These are phyloP conservation scores for Scleropages formosus DNA, from an alignment of 2,797 vertebrate species.

Conservation along the genomic window DNA sequence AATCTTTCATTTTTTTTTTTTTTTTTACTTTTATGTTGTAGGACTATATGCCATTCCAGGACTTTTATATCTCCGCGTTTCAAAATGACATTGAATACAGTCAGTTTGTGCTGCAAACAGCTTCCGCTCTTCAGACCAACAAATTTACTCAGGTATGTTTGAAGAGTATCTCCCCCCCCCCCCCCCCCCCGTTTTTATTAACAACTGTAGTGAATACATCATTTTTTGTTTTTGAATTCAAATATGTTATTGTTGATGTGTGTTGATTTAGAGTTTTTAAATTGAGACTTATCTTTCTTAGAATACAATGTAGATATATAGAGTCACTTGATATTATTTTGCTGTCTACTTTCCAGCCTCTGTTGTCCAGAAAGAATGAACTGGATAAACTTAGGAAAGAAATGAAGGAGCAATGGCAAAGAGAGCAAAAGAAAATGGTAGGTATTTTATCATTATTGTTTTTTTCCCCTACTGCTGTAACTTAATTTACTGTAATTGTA, in stretches of 20 bases:
- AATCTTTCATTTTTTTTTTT: too few species aligned
- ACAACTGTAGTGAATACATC: not conserved
- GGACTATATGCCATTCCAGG: slow-evolving; percentile 93
- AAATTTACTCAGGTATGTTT: slow-evolving; percentile 90
- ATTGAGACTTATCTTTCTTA: too few species aligned
- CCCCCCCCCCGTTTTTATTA: not conserved
- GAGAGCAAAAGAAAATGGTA: slow-evolving; percentile 96
- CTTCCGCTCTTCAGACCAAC: slow-evolving; percentile 85
- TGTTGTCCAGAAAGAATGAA: slow-evolving; percentile 87
- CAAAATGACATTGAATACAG: slow-evolving; percentile 87
- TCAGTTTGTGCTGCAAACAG: slow-evolving; percentile 85
- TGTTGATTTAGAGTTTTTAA: too few species aligned
- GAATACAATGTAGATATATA: not conserved
- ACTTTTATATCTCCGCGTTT: slow-evolving; percentile 85
- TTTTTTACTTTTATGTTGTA: slow-evolving; percentile 45
- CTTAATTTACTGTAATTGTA: too few species aligned
- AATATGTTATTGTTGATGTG: too few species aligned
- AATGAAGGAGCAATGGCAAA: slow-evolving; percentile 96
- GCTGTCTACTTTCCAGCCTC: slow-evolving; percentile 70
- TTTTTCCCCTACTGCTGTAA: too few species aligned
- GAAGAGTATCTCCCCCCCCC: too few species aligned
- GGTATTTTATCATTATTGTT: slow-evolving; percentile 42
- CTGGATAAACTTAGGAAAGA: slow-evolving; percentile 95
- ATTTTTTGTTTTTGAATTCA: not conserved
- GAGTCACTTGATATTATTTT: not conserved